phyloP scores from a whole-genome alignment of 2,888 invertebrate species.

The Chaetogeoica ovagalla region DNA sequence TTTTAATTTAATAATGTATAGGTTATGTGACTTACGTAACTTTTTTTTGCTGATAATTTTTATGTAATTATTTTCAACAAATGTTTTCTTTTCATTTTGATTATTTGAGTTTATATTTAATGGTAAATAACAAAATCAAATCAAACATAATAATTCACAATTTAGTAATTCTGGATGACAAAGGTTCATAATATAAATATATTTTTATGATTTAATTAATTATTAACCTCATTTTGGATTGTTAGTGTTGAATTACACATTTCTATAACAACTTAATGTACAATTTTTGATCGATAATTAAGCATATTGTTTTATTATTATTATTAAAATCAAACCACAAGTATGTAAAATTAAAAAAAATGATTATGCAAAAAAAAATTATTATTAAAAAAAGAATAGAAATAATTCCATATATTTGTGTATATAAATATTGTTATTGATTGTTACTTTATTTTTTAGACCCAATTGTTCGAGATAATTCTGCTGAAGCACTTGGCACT shows the following conservation, averaged over 20 bases:
- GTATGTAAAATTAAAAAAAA: background rate
- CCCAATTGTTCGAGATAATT: slow-evolving; percentile 86
- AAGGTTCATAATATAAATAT: slow-evolving; percentile 57
- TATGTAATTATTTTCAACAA: background rate
- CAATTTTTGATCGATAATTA: slow-evolving; percentile 11
- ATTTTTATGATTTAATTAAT: background rate
- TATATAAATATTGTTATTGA: no score
- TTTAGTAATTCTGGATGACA: background rate
- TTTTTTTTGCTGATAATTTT: background rate
- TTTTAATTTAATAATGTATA: background rate
- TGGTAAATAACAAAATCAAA: background rate
- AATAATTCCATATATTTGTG: no score
- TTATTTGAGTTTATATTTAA: background rate
- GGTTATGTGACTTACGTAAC: background rate
- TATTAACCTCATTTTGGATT: background rate
- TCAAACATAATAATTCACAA: background rate
- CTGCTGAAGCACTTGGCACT: slow-evolving; percentile 91
- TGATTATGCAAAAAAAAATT: no score
- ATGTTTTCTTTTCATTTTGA: background rate
- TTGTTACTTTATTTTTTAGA: slow-evolving; percentile 64
- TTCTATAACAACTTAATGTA: slow-evolving; percentile 24
- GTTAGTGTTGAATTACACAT: background rate
- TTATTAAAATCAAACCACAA: background rate
- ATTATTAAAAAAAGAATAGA: no score
- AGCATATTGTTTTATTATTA: background rate